A percentile compares a stretch with the other conserved stretches of the same genome.
Evolutionary conservation across 2,888 invertebrate genomes (phyloP).

Genomic region (Lithosia quadra): DNA sequence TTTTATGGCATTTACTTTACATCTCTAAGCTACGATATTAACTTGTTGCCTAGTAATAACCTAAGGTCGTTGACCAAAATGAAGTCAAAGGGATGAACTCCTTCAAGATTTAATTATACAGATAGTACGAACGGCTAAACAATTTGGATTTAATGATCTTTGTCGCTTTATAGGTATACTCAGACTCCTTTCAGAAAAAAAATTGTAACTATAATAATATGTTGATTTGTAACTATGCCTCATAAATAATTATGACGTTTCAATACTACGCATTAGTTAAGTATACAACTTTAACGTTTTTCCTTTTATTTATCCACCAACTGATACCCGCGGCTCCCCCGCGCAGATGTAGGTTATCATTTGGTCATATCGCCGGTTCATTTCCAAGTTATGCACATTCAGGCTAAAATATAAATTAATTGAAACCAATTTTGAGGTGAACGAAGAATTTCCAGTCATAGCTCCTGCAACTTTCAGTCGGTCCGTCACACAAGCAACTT

Average conservation of each 20-base stretch:
- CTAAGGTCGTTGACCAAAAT: conserved; percentile 36
- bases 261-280: neutral
- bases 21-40: conserved; percentile 29
- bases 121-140: conserved; percentile 6
- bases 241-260: neutral
- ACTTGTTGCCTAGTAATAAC: conserved; percentile 24
- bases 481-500: too few species aligned
- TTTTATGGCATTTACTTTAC: conserved; percentile 30
- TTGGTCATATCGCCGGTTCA: too few species aligned
- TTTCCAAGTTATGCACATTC: too few species aligned
- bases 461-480: too few species aligned
- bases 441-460: too few species aligned
- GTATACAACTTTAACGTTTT: neutral
- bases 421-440: too few species aligned
- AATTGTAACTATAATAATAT: neutral
- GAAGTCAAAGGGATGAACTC: conserved; percentile 25
- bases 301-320: neutral
- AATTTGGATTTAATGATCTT: conserved; percentile 8
- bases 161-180: neutral
- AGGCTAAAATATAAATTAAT: too few species aligned
- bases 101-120: conserved; percentile 24
- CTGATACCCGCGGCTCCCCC: too few species aligned
- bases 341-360: too few species aligned
- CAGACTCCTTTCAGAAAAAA: neutral
- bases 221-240: too few species aligned